Evolutionary conservation across 2,797 vertebrate genomes (phyloP), one percentile per base, ranked within the genome.

Genomic region (Acridotheres tristis): DNA sequence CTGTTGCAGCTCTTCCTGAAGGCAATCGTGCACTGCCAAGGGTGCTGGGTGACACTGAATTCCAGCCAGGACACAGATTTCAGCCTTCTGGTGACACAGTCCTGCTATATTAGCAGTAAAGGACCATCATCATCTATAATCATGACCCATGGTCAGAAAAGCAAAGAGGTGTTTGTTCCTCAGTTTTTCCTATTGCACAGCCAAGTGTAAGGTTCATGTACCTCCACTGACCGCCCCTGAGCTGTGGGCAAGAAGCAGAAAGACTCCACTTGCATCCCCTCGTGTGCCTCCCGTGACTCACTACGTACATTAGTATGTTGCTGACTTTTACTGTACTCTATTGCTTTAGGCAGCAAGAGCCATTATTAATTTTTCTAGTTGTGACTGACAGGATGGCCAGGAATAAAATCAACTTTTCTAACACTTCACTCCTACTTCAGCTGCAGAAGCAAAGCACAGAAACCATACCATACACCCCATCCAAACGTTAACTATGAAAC

Each of bases 211-310:
- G 50, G 54, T 48, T 83, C 53, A 10, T 7, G 7, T 17, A 58
- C 17, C 17, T 71, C 15, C 32, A 36, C 15, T 71, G 53, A 48
- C 8, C 66, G 53, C 23, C 40, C 48, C 61, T 34, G 17, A 1
- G 3, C 58, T 36, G 25, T 12, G n/a, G 16, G 25, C 40, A 76
- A 73, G 53, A 53, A 57, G 47, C 48, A 51, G 21, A 67, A 79
- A 53, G 19, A 32, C 18, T 48, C 43, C 30, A 19, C 29, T 67
- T 1, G 0, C 27, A 21, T 51, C 45, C 36, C 12, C 45, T 45
- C 0, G 0, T 8, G 16, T 58, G 63, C 20, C 26, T 26, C 16
- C 50, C 0, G 0, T 4, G 2, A 68, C 21, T 13, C 30, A 34
- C n/a, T 65, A 5, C 0, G 2, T 5, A 65, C 15, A 51, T 47